Evolutionary conservation across 2,113 vertebrate species (phyloP), one percentile per base, ranked within the genome.

Genomic region (Petrocephalus zakoni): DNA sequence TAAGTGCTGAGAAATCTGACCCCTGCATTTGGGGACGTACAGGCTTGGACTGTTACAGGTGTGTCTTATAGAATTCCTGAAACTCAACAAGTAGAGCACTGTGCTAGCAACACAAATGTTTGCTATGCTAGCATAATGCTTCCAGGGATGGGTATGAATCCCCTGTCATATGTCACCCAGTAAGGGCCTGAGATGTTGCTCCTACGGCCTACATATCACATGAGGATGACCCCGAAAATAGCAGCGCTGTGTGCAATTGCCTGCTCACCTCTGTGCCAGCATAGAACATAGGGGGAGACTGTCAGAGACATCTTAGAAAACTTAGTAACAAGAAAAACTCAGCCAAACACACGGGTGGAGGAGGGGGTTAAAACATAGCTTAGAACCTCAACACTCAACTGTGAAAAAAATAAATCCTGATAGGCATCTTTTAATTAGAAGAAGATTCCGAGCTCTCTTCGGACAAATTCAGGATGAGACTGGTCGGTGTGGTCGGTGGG

Each of bases 381-480:
- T 25, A 10, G 13, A 58, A 58, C 15, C 0, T 51, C 10, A 17
- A 72, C 13, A 22, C 15, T 19, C n/a, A 15, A 34, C 58, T 22
- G 47, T 25, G 55, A n/a, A 0, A 22, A 87, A 87, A 46, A 87
- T 61, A 87, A 58, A 87, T 61, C 17, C 25, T 3, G 55, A 87
- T 87, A 87, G 2, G 56, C 37, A n/a, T 58, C 55, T 87, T 58
- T 87, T 52, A 88, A 55, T 81, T 25, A 49, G 19, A 88, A 87
- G 17, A 10, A 49, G 61, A 87, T 17, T 25, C 15, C 0, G 15
- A 11, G 9, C 21, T 81, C 13, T 81, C 49, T 37, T 55, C 25
- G 29, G 51, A 58, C 13, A 11, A 84, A 37, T 81, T 78, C 56
- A 25, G 34, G 29, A 42, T 10, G n/a, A 49, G 56, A 7, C 83